These are phyloP conservation scores for Phoxinus phoxinus DNA, from an alignment of 2,113 vertebrate species.

Conservation along the genomic window DNA sequence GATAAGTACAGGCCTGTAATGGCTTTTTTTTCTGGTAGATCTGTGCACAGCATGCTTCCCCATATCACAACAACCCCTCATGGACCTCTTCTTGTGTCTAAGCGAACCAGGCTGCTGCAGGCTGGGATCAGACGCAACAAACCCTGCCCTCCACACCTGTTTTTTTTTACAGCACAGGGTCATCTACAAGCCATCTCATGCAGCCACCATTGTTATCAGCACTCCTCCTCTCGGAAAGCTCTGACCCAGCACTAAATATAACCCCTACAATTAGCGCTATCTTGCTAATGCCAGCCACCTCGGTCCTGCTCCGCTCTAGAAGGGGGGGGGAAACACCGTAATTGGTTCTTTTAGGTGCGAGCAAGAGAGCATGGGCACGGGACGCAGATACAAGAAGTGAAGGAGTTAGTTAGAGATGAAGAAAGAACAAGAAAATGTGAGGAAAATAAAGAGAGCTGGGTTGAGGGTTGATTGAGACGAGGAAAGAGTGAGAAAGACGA, in stretches of 20 bases:
- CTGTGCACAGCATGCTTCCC: constrained; percentile 37
- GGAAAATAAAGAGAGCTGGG: constrained; percentile 60
- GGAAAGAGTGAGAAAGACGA: constrained; percentile 62
- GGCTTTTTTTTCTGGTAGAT: constrained; percentile 36
- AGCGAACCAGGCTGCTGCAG: constrained; percentile 1
- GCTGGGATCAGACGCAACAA: constrained; percentile 36
- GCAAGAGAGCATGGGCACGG: constrained; percentile 24
- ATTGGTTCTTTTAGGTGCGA: constrained; percentile 57
- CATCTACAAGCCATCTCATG: constrained; percentile 53
- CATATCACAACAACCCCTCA: constrained; percentile 42
- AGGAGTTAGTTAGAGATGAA: not conserved
- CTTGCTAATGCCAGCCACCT: constrained; percentile 52
- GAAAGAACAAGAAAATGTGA: constrained; percentile 28
- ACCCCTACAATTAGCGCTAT: constrained; percentile 64
- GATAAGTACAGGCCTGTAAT: constrained; percentile 41
- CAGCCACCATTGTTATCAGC: constrained; percentile 56
- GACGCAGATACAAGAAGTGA: constrained; percentile 26
- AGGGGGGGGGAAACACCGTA: constrained; percentile 41
- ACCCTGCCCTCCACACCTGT: constrained; percentile 23
- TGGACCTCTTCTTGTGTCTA: constrained; percentile 35
- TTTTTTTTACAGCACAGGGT: constrained; percentile 57
- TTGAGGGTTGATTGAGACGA: constrained; percentile 53
- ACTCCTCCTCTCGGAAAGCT: constrained; percentile 60
- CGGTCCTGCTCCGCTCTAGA: constrained; percentile 24
- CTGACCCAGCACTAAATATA: constrained; percentile 66